A percentile compares a stretch with the other conserved stretches of the same genome.
Conservation (phyloP, 2,888 invertebrate genomes). For the Piscicola geometra region DNA sequence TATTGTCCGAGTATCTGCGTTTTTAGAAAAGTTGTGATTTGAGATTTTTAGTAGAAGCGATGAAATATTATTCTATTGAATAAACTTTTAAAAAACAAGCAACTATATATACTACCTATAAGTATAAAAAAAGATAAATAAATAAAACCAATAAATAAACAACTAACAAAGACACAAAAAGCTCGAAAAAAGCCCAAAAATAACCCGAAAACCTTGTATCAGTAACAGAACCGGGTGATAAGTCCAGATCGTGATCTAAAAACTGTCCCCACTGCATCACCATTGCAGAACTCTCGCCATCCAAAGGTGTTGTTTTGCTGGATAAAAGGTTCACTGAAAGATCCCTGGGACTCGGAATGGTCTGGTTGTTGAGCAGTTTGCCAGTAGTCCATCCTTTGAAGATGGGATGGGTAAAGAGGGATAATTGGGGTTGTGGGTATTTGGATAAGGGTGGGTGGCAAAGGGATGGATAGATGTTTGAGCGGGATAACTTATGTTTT, state of each 20-base stretch:
- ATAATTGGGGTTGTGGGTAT: too few species aligned
- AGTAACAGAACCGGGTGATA: conserved; percentile 86
- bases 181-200: too few species aligned
- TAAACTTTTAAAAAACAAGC: not conserved
- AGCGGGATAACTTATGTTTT: too few species aligned
- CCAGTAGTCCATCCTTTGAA: conserved; percentile 75
- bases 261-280: conserved; percentile 99
- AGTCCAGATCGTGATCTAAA: conserved; percentile 92
- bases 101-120: not conserved
- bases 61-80: not conserved
- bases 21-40: too few species aligned
- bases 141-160: too few species aligned
- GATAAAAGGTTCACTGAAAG: conserved; percentile 80
- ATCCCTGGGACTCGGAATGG: conserved; percentile 78
- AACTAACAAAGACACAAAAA: too few species aligned
- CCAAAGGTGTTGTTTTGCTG: conserved; percentile 61
- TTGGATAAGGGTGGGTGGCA: too few species aligned
- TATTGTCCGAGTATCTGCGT: too few species aligned
- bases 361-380: conserved; percentile 68
- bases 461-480: too few species aligned
- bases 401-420: too few species aligned
- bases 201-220: conserved; percentile 58
- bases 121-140: too few species aligned
- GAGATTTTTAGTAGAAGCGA: too few species aligned
- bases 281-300: conserved; percentile 76